Evolutionary conservation across 2,113 vertebrate genomes (phyloP).

Genomic region (Urocolius indicus): DNA sequence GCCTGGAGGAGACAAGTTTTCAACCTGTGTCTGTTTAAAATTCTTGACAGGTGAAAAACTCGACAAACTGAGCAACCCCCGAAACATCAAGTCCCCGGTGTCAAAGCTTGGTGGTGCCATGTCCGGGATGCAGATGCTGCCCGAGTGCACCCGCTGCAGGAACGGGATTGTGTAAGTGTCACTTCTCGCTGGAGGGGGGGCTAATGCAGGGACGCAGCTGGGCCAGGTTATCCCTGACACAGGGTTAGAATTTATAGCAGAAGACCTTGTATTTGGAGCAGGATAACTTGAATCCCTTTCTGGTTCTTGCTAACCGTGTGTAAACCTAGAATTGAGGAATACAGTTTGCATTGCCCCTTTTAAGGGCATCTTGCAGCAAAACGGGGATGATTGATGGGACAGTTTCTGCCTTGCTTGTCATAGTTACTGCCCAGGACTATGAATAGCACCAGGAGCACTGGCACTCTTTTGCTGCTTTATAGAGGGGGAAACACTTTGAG

Average conservation of each 20-base stretch:
- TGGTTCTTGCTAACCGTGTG: not conserved
- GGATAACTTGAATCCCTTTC: not conserved
- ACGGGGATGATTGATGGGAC: not conserved
- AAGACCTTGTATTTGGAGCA: not conserved
- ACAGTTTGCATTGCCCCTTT: not conserved
- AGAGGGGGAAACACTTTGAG: not conserved
- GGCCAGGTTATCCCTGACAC: not conserved
- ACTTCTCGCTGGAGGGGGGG: rapidly evolving
- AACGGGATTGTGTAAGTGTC: conserved; percentile 95
- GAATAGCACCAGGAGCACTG: rapidly evolving
- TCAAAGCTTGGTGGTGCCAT: conserved; percentile 84
- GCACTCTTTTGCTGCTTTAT: not conserved
- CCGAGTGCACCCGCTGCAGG: conserved; percentile 91
- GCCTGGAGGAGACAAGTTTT: not conserved
- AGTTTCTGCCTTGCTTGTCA: not conserved
- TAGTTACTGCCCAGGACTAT: not conserved
- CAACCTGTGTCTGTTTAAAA: not conserved
- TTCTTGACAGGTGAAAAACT: conserved; percentile 83
- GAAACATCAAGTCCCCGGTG: conserved; percentile 84
- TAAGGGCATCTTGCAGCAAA: not conserved
- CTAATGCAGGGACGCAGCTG: rapidly evolving
- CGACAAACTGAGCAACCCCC: conserved; percentile 70
- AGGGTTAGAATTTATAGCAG: not conserved
- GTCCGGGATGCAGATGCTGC: conserved; percentile 88
- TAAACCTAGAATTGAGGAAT: not conserved